Base-by-base conservation (phyloP, 2,888 invertebrate species). In the Agonum fuliginosum region DNA sequence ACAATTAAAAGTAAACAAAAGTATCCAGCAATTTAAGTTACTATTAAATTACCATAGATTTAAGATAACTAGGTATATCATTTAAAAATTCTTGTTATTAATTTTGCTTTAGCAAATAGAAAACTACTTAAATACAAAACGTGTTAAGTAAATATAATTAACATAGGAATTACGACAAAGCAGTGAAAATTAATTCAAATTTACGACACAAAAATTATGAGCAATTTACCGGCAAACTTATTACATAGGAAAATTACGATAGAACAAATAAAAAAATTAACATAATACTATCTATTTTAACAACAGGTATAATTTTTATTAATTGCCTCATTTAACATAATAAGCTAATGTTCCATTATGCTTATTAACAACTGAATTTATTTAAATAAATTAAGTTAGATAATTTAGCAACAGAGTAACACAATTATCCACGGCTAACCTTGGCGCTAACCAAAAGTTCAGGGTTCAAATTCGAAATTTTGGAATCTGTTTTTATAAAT, bases 341-440 rank as follows among this genome's bases (percentile, higher is more conserved):
- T 8, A 54, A 54, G 24, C 14, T 54, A 54, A 27, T 54, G 27
- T 27, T 27, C 22, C 6, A 54, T 17, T 37, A 65, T 20, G 65
- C 3, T 34, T 14, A 65, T 30, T 65, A 65, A 65, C 14, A 65
- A 65, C 34, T 65, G 54, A 54, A 54, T 54, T 54, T 54, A 65
- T 37, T 65, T 65, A 34, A 65, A 65, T 54, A 65, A 65, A 65
- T 65, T 65, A 65, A 37, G 20, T 65, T 34, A 58, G 48, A 17
- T 48, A 54, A 54, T 54, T 54, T 54, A 54, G 12, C 3, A 54
- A 6, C 43, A 3, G 8, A 30, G 8, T 30, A 8, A 5, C 17
- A 20, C 37, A 65, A 65, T 34, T 65, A 65, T 58, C 27, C 6
- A 12, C 17, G 48, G 24, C 8, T 17, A 46, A 17, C 54, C 54